These are phyloP conservation scores for Lemur catta DNA, from an alignment of 2,797 vertebrate genomes.

Conservation along the genomic window DNA sequence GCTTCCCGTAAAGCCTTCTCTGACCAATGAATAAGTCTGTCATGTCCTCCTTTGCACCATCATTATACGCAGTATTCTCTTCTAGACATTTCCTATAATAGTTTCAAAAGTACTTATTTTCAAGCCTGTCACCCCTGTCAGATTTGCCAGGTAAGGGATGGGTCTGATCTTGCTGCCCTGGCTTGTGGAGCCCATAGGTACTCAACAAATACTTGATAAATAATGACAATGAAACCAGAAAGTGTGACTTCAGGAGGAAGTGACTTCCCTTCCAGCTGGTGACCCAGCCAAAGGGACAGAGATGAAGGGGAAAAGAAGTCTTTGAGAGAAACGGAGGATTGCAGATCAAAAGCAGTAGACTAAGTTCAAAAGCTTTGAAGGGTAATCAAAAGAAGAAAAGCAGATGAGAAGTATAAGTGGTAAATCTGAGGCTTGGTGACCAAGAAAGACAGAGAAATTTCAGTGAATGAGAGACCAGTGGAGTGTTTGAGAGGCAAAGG, in stretches of 20 bases:
- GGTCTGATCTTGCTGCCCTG: background rate
- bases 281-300: constrained; percentile 38
- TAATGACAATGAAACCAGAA: constrained; percentile 18
- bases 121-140: background rate
- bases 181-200: background rate
- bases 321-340: constrained; percentile 29
- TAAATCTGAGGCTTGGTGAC: background rate
- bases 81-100: background rate
- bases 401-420: constrained; percentile 16
- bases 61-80: background rate
- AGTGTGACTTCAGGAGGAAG: constrained; percentile 41
- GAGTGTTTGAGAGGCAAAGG: background rate
- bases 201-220: background rate
- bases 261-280: constrained; percentile 45
- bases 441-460: background rate
- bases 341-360: constrained; percentile 41
- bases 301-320: background rate
- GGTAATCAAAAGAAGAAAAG: background rate
- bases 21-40: background rate
- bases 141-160: background rate
- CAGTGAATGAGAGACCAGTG: background rate
- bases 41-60: background rate
- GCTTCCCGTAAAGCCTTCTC: background rate
- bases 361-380: constrained; percentile 45
- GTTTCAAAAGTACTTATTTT: background rate